Evolutionary conservation across 2,113 vertebrate genomes (phyloP).

Genomic region (Paradisaea rubra): DNA sequence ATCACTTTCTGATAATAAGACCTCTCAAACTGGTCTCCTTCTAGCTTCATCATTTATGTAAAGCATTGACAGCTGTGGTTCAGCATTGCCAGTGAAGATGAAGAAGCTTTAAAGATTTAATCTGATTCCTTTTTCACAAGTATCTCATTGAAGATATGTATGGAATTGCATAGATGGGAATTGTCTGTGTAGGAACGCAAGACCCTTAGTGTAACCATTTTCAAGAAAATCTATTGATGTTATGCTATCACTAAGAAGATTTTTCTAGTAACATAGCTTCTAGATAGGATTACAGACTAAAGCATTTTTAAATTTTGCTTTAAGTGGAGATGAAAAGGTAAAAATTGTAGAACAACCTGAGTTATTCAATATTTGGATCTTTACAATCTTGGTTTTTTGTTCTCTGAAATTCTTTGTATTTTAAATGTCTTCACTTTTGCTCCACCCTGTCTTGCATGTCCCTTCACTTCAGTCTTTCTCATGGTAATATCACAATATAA

Average conservation of each 20-base stretch:
- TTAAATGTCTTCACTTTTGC: not conserved
- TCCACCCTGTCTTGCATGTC: not conserved
- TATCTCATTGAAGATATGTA: not conserved
- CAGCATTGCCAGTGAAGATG: not conserved
- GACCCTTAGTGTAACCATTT: not conserved
- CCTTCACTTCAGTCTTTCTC: not conserved
- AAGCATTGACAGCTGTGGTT: not conserved
- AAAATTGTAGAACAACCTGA: not conserved
- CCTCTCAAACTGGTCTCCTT: not conserved
- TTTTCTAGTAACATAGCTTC: not conserved
- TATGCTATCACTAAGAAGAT: not conserved
- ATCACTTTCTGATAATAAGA: not conserved
- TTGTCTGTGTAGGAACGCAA: not conserved
- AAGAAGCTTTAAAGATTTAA: not conserved
- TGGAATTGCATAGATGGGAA: not conserved
- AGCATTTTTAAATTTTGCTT: not conserved
- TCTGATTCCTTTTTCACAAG: not conserved
- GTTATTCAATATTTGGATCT: not conserved
- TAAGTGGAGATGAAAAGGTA: not conserved
- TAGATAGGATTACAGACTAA: not conserved
- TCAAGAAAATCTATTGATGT: not conserved
- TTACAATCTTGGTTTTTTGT: rapidly evolving
- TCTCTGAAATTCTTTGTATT: not conserved
- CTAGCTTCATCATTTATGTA: not conserved
- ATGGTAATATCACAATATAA: not conserved